These are phyloP conservation scores for Pteronotus mesoamericanus DNA, from an alignment of 2,797 vertebrate species.

Conservation along the genomic window DNA sequence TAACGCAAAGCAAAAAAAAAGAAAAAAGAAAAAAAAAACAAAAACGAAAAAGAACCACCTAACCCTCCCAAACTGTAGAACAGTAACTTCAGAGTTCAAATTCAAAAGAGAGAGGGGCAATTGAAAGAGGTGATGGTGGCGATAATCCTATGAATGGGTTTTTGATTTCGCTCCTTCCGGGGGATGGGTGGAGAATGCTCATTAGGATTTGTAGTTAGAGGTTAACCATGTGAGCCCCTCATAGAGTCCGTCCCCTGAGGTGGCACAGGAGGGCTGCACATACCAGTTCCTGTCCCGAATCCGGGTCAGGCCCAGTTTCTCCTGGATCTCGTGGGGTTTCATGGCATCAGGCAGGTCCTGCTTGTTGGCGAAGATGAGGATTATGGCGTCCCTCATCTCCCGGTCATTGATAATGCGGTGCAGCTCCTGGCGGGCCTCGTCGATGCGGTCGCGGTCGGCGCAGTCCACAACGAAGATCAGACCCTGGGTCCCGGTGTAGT, in stretches of 20 bases:
- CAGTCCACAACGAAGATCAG: slow-evolving; percentile 99
- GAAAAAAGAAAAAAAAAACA: neutral
- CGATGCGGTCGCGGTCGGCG: slow-evolving; percentile 98
- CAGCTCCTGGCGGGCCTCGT: slow-evolving; percentile 98
- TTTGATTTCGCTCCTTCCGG: slow-evolving; percentile 71
- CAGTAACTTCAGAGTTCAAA: slow-evolving; percentile 71
- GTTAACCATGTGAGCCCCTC: slow-evolving; percentile 99
- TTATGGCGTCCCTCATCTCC: slow-evolving; percentile 99
- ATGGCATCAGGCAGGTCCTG: slow-evolving; percentile 99
- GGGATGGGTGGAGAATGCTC: slow-evolving; percentile 88
- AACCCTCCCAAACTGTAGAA: slow-evolving; percentile 82
- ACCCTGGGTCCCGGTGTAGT: slow-evolving; percentile 99
- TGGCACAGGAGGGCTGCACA: slow-evolving; percentile 99
- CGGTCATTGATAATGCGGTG: slow-evolving; percentile 99
- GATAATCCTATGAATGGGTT: slow-evolving; percentile 84
- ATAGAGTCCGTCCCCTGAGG: slow-evolving; percentile 98
- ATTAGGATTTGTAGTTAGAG: slow-evolving; percentile 99
- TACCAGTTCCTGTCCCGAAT: slow-evolving; percentile 99
- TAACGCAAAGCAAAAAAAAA: slow-evolving; percentile 81
- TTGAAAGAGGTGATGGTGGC: slow-evolving; percentile 79
- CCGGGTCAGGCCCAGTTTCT: slow-evolving; percentile 99
- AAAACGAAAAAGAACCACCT: slow-evolving; percentile 71
- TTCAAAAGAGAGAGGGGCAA: slow-evolving; percentile 78
- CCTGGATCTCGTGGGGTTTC: slow-evolving; percentile 99
- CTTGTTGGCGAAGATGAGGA: slow-evolving; percentile 99